Evolutionary conservation across 2,113 vertebrate species (phyloP).

Genomic region (Tragelaphus buxtoni): DNA sequence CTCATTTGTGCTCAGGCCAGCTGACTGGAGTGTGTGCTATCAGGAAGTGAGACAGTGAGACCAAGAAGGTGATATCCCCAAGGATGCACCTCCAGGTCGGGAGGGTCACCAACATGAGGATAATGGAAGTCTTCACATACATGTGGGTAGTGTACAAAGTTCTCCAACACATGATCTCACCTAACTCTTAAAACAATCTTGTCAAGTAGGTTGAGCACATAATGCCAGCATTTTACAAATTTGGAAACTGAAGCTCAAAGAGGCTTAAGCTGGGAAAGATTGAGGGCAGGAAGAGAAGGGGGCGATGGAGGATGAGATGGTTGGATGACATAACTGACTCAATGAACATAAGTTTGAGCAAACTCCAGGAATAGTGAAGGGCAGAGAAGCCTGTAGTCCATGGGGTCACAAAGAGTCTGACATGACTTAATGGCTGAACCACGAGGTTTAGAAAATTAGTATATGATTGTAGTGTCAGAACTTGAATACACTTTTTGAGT

Average conservation of each 20-base stretch:
- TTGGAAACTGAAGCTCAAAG: background rate
- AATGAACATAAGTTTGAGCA: background rate
- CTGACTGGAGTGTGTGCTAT: background rate
- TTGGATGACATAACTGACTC: background rate
- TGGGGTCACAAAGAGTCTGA: background rate
- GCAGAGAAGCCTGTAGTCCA: background rate
- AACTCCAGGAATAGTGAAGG: background rate
- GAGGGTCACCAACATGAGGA: background rate
- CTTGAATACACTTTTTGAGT: background rate
- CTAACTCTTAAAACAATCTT: background rate
- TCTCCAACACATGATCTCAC: background rate
- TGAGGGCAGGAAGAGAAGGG: background rate
- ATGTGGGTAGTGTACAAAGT: background rate
- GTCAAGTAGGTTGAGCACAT: background rate
- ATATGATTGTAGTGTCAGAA: background rate
- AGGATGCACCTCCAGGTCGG: background rate
- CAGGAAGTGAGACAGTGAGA: background rate
- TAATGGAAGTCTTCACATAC: background rate
- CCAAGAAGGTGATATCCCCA: background rate
- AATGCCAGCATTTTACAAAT: background rate
- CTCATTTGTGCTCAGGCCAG: background rate
- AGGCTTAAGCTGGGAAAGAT: background rate
- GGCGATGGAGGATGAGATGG: background rate
- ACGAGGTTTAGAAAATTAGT: background rate
- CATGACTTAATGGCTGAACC: background rate